These are phyloP conservation scores for Temnothorax rugatulus DNA, from an alignment of 2,888 invertebrate genomes.

Conservation along the genomic window DNA sequence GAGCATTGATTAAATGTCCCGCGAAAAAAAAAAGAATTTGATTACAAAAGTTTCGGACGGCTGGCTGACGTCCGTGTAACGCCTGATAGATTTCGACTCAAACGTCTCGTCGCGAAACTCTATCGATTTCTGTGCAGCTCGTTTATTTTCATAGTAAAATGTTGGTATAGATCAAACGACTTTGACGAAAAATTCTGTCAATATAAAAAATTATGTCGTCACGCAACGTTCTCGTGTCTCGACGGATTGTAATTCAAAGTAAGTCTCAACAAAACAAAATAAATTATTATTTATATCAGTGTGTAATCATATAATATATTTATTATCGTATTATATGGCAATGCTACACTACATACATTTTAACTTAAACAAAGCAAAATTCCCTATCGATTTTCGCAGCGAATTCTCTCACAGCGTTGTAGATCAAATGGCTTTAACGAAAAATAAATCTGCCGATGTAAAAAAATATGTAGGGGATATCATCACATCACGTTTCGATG, in stretches of 20 bases:
- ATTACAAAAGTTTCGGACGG: conserved; percentile 50
- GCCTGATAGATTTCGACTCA: conserved; percentile 39
- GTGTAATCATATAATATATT: background rate
- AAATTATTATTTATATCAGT: conserved; percentile 28
- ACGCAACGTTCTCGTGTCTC: background rate
- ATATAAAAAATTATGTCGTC: conserved; percentile 11
- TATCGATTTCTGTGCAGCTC: conserved; percentile 29
- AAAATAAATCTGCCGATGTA: background rate
- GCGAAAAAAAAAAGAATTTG: conserved; percentile 35
- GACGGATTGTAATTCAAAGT: background rate
- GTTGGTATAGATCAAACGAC: conserved; percentile 17
- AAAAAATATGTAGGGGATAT: background rate
- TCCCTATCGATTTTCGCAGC: background rate
- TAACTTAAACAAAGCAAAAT: background rate
- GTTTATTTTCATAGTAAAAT: conserved; percentile 21
- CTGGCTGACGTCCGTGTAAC: conserved; percentile 15
- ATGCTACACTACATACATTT: background rate
- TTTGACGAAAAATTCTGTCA: conserved; percentile 34
- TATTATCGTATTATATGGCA: background rate
- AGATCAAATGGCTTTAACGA: background rate
- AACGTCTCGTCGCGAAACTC: conserved; percentile 17
- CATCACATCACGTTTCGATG: background rate
- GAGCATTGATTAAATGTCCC: conserved; percentile 59
- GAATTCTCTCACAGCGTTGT: background rate
- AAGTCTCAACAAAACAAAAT: background rate